These are phyloP conservation scores for Lemur catta DNA, from an alignment of 2,797 vertebrate species.

Conservation along the genomic window DNA sequence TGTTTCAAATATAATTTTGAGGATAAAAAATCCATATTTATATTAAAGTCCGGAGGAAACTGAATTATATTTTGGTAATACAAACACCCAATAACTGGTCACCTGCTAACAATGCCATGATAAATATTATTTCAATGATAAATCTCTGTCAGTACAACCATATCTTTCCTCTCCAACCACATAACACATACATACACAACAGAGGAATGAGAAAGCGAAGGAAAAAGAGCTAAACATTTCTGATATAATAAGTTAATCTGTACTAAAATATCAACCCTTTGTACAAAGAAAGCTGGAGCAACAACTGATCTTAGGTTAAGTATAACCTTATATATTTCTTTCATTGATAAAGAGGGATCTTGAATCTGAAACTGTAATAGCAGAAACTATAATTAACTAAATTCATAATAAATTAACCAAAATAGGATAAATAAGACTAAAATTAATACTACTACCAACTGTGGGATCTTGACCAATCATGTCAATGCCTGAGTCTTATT, in stretches of 20 bases:
- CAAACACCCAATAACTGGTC: neutral
- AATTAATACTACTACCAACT: neutral
- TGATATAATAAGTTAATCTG: neutral
- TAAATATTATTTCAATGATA: neutral
- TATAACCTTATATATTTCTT: neutral
- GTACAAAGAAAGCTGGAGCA: neutral
- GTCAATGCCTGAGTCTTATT: neutral
- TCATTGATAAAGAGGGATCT: neutral
- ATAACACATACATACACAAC: neutral
- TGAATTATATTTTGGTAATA: neutral
- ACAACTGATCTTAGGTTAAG: neutral
- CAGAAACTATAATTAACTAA: neutral
- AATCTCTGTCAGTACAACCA: neutral
- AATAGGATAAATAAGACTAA: neutral
- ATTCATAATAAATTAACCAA: neutral
- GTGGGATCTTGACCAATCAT: neutral
- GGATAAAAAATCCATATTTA: neutral
- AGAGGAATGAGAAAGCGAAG: neutral
- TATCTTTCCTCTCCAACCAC: neutral
- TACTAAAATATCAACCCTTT: neutral
- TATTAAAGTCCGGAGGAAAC: slow-evolving; percentile 16
- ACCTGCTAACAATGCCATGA: neutral
- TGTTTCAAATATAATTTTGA: neutral
- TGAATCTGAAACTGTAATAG: neutral
- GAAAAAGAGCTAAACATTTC: neutral